Conservation (phyloP, 2,888 invertebrate genomes). For the Amphipoea oculea region DNA sequence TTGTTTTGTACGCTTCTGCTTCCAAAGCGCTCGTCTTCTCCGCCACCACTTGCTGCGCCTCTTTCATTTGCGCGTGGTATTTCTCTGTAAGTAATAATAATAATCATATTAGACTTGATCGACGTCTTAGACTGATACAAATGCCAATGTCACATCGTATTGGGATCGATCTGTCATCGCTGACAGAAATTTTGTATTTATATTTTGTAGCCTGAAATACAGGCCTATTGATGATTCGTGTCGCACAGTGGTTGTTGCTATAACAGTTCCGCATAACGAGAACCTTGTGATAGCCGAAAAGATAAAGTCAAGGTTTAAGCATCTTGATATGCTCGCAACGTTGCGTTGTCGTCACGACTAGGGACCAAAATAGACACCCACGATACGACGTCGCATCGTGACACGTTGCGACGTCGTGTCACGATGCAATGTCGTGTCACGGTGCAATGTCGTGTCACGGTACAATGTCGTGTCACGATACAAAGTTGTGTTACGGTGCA, state of each 20-base stretch:
- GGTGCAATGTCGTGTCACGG: background rate
- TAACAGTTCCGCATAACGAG: background rate
- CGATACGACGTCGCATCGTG: background rate
- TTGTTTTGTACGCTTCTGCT: slow-evolving; percentile 99
- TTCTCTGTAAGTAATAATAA: slow-evolving; percentile 92
- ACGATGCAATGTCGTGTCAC: background rate
- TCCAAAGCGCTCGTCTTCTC: slow-evolving; percentile 99
- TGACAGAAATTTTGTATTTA: background rate
- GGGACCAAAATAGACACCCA: background rate
- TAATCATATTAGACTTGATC: background rate
- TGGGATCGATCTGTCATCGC: background rate
- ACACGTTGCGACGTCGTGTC: background rate
- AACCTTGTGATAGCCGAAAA: background rate
- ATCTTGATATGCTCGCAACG: background rate
- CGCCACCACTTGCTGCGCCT: slow-evolving; percentile 98
- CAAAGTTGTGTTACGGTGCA: background rate
- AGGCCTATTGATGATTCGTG: background rate
- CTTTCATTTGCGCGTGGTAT: slow-evolving; percentile 99
- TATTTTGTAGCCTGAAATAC: background rate
- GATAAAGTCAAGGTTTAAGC: background rate
- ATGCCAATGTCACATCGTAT: background rate
- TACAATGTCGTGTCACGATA: background rate
- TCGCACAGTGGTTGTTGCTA: background rate
- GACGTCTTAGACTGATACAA: background rate
- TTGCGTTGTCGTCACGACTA: background rate